Conservation (phyloP, 2,113 vertebrate genomes). For the Takifugu flavidus region DNA sequence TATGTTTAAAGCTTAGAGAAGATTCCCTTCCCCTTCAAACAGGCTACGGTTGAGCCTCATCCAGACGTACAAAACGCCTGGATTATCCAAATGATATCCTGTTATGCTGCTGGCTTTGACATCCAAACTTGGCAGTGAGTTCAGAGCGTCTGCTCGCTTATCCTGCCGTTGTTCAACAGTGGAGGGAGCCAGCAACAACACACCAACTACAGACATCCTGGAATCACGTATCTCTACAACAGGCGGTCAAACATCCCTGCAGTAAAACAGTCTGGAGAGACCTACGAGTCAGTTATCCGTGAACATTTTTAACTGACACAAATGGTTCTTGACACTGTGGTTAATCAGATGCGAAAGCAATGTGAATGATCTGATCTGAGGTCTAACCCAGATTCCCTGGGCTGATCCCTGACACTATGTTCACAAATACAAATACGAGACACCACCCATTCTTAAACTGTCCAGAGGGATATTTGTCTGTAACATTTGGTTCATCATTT, state of each 20-base stretch:
- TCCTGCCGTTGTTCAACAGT: slow-evolving; percentile 18
- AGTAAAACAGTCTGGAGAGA: background rate
- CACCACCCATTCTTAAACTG: no score
- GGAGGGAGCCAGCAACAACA: slow-evolving; percentile 37
- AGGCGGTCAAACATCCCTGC: slow-evolving; percentile 2
- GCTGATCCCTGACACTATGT: no score
- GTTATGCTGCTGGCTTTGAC: slow-evolving; percentile 36
- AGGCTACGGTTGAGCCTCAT: slow-evolving; percentile 26
- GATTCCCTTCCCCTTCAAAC: slow-evolving; percentile 33
- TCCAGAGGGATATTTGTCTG: no score
- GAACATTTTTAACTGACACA: no score
- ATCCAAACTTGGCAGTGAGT: slow-evolving; percentile 36
- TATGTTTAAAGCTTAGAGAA: slow-evolving; percentile 13
- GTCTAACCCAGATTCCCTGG: no score
- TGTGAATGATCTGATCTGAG: no score
- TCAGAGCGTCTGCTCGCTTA: slow-evolving; percentile 17
- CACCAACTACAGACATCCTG: slow-evolving; percentile 25
- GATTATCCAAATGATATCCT: slow-evolving; percentile 40
- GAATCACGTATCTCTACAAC: slow-evolving; percentile 3
- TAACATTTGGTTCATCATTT: no score
- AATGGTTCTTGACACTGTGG: no score
- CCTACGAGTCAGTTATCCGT: background rate
- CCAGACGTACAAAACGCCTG: slow-evolving; percentile 20
- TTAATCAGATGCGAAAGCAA: no score
- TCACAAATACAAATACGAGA: no score